Evolutionary conservation across 92 coral and sea anemone genomes (phyloP).

Genomic region (Porites rus): DNA sequence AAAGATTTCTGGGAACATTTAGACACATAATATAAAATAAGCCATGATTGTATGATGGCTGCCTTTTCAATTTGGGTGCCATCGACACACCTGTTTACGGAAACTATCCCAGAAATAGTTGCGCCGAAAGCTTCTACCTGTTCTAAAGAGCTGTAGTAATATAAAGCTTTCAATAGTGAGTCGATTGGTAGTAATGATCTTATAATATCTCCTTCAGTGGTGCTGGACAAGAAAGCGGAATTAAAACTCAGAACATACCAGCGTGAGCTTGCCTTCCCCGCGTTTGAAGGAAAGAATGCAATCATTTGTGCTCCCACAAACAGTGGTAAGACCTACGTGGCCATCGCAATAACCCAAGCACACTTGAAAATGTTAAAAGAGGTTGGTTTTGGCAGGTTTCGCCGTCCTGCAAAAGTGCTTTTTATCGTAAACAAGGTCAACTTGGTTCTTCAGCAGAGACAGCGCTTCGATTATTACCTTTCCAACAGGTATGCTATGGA

Average conservation of each 20-base stretch:
- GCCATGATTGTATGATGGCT: no score
- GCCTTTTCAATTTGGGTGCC: no score
- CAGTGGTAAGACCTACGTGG: constrained; percentile 94
- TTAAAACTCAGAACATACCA: constrained; percentile 76
- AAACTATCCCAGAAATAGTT: no score
- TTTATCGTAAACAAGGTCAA: constrained; percentile 90
- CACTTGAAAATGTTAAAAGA: constrained; percentile 48
- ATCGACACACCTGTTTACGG: no score
- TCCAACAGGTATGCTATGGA: constrained; percentile 33
- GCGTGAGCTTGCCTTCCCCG: constrained; percentile 75
- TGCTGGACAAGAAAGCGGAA: constrained; percentile 16
- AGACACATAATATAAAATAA: no score
- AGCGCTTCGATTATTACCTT: constrained; percentile 81
- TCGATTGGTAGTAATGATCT: neutral
- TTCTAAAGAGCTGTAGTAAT: no score
- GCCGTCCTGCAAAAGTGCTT: constrained; percentile 50
- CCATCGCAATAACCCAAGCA: constrained; percentile 68
- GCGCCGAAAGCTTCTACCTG: no score
- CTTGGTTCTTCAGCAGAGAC: constrained; percentile 84
- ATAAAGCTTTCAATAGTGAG: no score
- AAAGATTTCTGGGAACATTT: no score
- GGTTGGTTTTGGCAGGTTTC: neutral
- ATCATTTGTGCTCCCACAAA: constrained; percentile 93
- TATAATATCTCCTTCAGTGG: neutral
- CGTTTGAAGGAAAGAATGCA: constrained; percentile 75